Conservation (phyloP, 2,797 vertebrate species). For the Sebastes hubbsi region DNA sequence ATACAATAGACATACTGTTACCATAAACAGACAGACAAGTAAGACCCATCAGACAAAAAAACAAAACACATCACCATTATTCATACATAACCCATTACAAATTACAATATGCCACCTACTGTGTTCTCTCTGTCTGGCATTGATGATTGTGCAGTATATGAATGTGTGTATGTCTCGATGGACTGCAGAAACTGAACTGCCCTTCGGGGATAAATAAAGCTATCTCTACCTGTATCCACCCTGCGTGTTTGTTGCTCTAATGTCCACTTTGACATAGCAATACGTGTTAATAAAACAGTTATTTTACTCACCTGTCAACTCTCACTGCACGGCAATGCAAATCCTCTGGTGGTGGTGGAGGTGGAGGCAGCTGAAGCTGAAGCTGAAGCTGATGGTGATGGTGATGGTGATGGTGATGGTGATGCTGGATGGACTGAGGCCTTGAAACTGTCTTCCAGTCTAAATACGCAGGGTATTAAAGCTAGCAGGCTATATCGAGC, state of each 20-base stretch:
- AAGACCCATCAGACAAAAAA: too few relatives aligned
- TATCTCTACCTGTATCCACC: too few relatives aligned
- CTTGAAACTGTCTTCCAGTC: slow-evolving; percentile 69
- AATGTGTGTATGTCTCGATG: too few relatives aligned
- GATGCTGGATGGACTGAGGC: slow-evolving; percentile 64
- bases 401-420: slow-evolving; percentile 8
- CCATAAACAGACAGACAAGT: too few relatives aligned
- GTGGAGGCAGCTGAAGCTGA: slow-evolving; percentile 26
- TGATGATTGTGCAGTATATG: too few relatives aligned
- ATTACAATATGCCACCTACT: too few relatives aligned
- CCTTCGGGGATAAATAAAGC: too few relatives aligned
- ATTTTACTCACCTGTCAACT: slow-evolving; percentile 79
- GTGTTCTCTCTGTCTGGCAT: too few relatives aligned
- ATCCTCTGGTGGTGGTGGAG: slow-evolving; percentile 13
- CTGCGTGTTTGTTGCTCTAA: background rate
- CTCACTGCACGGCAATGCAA: slow-evolving; percentile 67
- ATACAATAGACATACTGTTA: too few relatives aligned
- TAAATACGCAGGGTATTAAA: slow-evolving; percentile 73
- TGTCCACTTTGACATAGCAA: background rate
- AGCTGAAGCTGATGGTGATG: background rate
- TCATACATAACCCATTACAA: too few relatives aligned
- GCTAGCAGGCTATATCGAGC: slow-evolving; percentile 65
- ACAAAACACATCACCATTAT: too few relatives aligned
- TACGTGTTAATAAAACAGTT: background rate
- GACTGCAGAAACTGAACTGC: too few relatives aligned